Conservation (phyloP, 2,888 invertebrate genomes). For the Platypus cylindrus region DNA sequence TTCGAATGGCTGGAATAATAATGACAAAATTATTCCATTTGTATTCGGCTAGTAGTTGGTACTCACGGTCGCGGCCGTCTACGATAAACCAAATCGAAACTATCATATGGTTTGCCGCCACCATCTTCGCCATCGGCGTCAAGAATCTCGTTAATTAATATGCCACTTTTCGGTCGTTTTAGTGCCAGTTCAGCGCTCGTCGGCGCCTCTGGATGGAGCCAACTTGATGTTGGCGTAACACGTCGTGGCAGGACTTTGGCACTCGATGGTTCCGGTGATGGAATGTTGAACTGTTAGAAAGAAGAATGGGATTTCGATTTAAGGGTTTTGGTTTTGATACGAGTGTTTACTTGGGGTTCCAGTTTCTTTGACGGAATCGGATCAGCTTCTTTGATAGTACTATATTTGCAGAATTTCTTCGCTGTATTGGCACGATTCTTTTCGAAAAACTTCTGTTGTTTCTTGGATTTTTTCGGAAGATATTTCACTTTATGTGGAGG, state of each 20-base stretch:
- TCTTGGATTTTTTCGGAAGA: slow-evolving; percentile 20
- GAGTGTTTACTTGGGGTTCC: slow-evolving; percentile 15
- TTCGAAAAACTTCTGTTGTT: slow-evolving; percentile 16
- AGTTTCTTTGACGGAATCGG: slow-evolving; percentile 20
- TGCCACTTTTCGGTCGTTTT: slow-evolving; percentile 31
- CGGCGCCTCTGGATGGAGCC: slow-evolving; percentile 26
- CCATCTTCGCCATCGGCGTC: slow-evolving; percentile 5
- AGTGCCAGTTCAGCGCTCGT: slow-evolving; percentile 21
- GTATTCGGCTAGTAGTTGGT: background rate
- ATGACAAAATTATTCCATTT: background rate
- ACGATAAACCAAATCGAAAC: slow-evolving; percentile 25
- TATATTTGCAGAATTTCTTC: slow-evolving; percentile 26
- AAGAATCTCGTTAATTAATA: slow-evolving; percentile 28
- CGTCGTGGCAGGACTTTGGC: slow-evolving; percentile 26
- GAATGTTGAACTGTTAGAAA: slow-evolving; percentile 22
- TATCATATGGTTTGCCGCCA: slow-evolving; percentile 20
- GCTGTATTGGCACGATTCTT: slow-evolving; percentile 20
- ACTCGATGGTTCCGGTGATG: slow-evolving; percentile 28
- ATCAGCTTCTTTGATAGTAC: slow-evolving; percentile 23
- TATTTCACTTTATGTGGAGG: slow-evolving; percentile 19
- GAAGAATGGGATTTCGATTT: too few species aligned
- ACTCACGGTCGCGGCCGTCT: slow-evolving; percentile 20
- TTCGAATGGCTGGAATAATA: background rate
- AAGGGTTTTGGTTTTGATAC: background rate
- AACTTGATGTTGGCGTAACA: slow-evolving; percentile 25